Evolutionary conservation across 2,113 vertebrate species (phyloP).

Genomic region (Leptosomus discolor): DNA sequence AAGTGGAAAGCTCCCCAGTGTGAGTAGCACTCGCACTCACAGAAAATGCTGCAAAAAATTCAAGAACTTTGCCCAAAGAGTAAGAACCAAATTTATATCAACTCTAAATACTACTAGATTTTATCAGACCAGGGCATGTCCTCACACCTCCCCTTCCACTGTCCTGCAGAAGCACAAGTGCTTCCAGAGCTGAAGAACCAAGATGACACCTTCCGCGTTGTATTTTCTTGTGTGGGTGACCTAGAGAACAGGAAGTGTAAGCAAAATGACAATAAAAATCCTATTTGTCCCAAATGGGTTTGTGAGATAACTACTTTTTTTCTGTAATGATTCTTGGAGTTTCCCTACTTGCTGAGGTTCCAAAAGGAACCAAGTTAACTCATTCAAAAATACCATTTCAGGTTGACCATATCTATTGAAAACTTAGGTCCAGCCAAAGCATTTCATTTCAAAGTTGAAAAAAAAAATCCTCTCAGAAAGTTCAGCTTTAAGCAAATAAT

Average conservation of each 20-base stretch:
- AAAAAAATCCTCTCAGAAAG: not conserved
- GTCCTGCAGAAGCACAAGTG: not conserved
- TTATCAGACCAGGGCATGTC: not conserved
- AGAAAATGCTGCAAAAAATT: not conserved
- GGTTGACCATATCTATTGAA: not conserved
- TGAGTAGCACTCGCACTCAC: not conserved
- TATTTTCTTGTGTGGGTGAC: not conserved
- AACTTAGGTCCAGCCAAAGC: not conserved
- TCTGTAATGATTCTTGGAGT: not conserved
- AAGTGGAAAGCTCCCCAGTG: not conserved
- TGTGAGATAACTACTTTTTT: not conserved
- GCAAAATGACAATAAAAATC: not conserved
- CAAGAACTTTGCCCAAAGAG: not conserved
- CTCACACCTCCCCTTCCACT: not conserved
- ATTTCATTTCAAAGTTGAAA: not conserved
- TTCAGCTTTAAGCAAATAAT: not conserved
- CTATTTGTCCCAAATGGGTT: not conserved
- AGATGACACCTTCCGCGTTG: accelerated
- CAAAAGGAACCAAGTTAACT: not conserved
- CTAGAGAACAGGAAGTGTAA: not conserved
- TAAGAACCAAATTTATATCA: not conserved
- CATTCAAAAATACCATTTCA: not conserved
- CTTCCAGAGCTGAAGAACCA: not conserved
- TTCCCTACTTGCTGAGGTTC: not conserved
- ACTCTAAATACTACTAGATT: not conserved